These are phyloP conservation scores for Nanorana parkeri DNA, from an alignment of 2,113 vertebrate species.

Conservation along the genomic window DNA sequence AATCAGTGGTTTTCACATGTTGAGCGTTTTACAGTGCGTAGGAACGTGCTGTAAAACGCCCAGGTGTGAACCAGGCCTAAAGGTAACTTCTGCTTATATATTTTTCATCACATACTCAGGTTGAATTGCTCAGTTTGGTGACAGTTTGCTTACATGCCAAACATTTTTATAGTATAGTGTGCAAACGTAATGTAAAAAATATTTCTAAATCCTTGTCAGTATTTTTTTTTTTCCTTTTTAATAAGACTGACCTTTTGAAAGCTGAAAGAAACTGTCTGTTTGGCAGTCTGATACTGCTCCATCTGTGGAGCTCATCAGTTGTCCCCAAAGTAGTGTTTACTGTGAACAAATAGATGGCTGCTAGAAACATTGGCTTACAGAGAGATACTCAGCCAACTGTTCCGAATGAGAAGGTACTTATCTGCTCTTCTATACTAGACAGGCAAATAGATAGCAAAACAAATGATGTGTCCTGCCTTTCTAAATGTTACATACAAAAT, in stretches of 20 bases:
- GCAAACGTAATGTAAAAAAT: too few species aligned
- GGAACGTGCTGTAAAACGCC: too few species aligned
- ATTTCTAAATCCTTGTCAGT: too few species aligned
- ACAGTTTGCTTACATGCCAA: too few species aligned
- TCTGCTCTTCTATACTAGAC: conserved; percentile 10
- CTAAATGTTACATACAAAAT: not conserved
- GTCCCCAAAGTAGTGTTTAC: conserved; percentile 51
- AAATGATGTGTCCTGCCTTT: not conserved
- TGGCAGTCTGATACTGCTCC: conserved; percentile 39
- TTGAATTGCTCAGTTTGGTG: too few species aligned
- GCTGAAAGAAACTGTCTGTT: conserved; percentile 24
- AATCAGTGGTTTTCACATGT: too few species aligned
- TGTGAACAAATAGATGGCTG: conserved; percentile 52
- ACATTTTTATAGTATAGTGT: too few species aligned
- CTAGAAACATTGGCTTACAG: conserved; percentile 53
- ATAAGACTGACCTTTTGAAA: conserved; percentile 31
- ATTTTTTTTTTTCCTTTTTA: not conserved
- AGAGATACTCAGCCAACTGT: conserved; percentile 50
- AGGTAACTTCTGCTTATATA: too few species aligned
- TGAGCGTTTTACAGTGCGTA: too few species aligned
- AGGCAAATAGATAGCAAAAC: not conserved
- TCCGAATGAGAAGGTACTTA: conserved; percentile 29
- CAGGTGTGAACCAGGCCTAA: too few species aligned
- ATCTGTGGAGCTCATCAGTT: conserved; percentile 56
- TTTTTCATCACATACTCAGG: too few species aligned